phyloP scores from a whole-genome alignment of 2,797 vertebrate species.

The Poecilia picta region DNA sequence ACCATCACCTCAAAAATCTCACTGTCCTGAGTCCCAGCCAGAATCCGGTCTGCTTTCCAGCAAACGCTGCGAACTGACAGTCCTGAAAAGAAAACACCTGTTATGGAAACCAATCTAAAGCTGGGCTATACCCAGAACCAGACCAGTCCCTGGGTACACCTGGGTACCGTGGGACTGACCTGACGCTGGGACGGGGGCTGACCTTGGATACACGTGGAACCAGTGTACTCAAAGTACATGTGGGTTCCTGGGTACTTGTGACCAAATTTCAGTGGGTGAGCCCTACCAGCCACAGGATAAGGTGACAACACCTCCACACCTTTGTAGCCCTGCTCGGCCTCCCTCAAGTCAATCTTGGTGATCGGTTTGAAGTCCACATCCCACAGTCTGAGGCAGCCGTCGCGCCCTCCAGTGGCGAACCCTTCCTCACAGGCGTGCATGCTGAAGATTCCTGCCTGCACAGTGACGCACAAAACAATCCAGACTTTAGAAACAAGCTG shows the following conservation, averaged over 20 bases:
- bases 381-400: slow-evolving; percentile 95
- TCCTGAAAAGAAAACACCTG: slow-evolving; percentile 72
- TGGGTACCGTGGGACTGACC: background rate
- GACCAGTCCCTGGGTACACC: background rate
- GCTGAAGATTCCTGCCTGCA: slow-evolving; percentile 96
- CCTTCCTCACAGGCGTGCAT: slow-evolving; percentile 96
- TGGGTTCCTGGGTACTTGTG: background rate
- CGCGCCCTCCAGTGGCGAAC: slow-evolving; percentile 95
- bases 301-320: slow-evolving; percentile 68
- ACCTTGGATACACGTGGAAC: background rate
- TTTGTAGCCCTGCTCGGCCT: slow-evolving; percentile 96
- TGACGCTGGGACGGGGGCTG: background rate
- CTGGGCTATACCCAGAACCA: background rate
- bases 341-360: slow-evolving; percentile 96
- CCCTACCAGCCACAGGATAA: too few species aligned
- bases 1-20: slow-evolving; percentile 98
- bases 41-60: slow-evolving; percentile 93
- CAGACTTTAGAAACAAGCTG: background rate
- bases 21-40: slow-evolving; percentile 95
- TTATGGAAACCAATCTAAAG: background rate
- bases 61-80: slow-evolving; percentile 96
- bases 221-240: background rate
- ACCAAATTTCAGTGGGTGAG: too few species aligned
- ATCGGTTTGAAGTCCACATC: slow-evolving; percentile 96
- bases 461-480: background rate